phyloP scores from a whole-genome alignment of 2,797 vertebrate species.

The Catamblyrhynchus diadema region DNA sequence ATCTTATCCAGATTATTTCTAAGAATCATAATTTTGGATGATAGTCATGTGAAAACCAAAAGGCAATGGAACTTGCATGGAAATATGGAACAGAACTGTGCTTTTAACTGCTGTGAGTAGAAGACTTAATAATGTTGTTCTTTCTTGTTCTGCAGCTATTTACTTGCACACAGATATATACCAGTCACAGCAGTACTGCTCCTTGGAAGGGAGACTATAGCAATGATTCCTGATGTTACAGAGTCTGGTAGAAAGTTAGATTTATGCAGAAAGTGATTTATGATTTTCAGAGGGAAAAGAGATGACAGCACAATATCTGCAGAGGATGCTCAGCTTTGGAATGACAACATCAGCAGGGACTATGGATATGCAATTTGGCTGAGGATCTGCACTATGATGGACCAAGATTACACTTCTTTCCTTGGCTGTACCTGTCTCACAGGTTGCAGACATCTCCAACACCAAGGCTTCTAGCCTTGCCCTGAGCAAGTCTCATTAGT shows the following conservation, averaged over 20 bases:
- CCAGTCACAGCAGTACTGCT: not conserved
- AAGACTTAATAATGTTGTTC: not conserved
- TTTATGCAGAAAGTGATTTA: not conserved
- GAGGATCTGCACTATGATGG: not conserved
- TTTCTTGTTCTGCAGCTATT: not conserved
- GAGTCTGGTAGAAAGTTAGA: not conserved
- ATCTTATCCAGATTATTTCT: not conserved
- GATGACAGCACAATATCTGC: not conserved
- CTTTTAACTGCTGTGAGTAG: not conserved
- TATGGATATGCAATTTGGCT: not conserved
- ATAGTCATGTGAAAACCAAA: not conserved
- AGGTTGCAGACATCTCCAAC: not conserved
- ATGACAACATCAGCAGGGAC: not conserved
- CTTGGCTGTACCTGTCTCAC: not conserved
- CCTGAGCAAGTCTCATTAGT: not conserved
- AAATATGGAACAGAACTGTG: not conserved
- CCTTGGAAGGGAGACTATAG: not conserved
- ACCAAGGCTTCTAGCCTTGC: not conserved
- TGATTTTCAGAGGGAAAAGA: not conserved
- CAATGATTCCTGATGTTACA: not conserved
- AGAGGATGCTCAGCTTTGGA: not conserved
- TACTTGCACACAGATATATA: not conserved
- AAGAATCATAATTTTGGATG: not conserved
- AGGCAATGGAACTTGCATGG: not conserved
- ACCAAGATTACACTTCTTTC: not conserved